Conservation (phyloP, 2,888 invertebrate genomes). For the Pomacea canaliculata region DNA sequence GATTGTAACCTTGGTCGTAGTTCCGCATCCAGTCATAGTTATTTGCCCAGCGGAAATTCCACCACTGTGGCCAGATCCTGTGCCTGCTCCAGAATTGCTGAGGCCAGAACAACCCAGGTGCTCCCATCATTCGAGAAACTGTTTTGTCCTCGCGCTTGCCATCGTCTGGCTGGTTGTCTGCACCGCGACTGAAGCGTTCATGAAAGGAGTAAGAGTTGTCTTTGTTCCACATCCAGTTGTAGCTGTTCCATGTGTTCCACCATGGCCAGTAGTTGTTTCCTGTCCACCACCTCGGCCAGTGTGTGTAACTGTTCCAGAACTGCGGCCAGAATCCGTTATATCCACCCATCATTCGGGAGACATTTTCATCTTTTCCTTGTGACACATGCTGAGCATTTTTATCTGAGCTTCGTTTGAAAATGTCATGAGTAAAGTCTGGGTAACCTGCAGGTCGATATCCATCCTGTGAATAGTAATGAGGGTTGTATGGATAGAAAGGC, state of each 20-base stretch:
- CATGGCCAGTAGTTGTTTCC: constrained; percentile 16
- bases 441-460: neutral
- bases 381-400: neutral
- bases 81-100: no score
- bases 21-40: neutral
- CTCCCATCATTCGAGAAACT: no score
- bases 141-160: no score
- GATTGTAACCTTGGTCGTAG: neutral
- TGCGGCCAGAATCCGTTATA: constrained; percentile 11
- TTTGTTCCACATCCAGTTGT: constrained; percentile 10
- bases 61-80: neutral
- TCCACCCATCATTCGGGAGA: constrained; percentile 18
- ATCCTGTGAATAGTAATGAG: neutral
- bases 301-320: constrained; percentile 8
- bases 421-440: constrained; percentile 2
- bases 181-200: no score
- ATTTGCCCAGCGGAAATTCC: neutral
- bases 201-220: no score
- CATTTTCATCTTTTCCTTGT: neutral
- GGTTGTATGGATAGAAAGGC: neutral
- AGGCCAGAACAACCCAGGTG: no score
- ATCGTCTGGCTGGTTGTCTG: no score
- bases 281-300: constrained; percentile 9
- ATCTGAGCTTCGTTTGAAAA: constrained; percentile 13
- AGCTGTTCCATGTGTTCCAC: neutral